Conservation (phyloP, 1,140 invertebrate genomes). For the Cepaea nemoralis region DNA sequence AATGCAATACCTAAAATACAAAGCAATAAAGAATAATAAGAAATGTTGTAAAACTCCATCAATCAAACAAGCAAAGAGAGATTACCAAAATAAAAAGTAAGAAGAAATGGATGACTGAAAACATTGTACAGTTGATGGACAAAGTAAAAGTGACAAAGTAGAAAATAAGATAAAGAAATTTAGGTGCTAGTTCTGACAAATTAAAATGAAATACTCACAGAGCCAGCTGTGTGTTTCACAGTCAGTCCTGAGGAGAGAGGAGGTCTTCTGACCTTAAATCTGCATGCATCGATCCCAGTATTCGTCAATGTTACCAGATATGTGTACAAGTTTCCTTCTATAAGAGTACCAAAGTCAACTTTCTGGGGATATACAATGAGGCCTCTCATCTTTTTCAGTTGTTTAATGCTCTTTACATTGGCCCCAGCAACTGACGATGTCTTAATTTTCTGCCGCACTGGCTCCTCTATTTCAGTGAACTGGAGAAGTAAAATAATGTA, state of each 20-base stretch:
- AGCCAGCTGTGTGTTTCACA: constrained; percentile 68
- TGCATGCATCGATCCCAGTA: constrained; percentile 69
- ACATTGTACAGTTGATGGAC: too few relatives aligned
- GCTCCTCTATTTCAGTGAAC: constrained; percentile 67
- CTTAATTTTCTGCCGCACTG: constrained; percentile 65
- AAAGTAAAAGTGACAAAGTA: background rate
- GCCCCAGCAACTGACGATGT: constrained; percentile 64
- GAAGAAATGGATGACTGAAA: too few relatives aligned
- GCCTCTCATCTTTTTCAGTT: constrained; percentile 63
- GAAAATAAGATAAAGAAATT: background rate
- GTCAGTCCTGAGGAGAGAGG: constrained; percentile 69
- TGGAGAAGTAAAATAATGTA: constrained; percentile 46
- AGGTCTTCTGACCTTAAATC: constrained; percentile 70
- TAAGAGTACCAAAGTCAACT: constrained; percentile 69
- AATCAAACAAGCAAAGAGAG: too few relatives aligned
- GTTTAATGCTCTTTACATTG: constrained; percentile 53
- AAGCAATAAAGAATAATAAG: too few relatives aligned
- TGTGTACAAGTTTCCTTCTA: constrained; percentile 68
- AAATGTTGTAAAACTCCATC: too few relatives aligned
- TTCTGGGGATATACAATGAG: constrained; percentile 66
- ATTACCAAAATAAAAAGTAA: background rate
- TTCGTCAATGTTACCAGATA: constrained; percentile 66
- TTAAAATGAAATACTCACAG: constrained; percentile 58
- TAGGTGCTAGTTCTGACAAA: background rate
- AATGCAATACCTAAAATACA: too few relatives aligned